Conservation (phyloP, 2,113 vertebrate species). For the Conger conger region DNA sequence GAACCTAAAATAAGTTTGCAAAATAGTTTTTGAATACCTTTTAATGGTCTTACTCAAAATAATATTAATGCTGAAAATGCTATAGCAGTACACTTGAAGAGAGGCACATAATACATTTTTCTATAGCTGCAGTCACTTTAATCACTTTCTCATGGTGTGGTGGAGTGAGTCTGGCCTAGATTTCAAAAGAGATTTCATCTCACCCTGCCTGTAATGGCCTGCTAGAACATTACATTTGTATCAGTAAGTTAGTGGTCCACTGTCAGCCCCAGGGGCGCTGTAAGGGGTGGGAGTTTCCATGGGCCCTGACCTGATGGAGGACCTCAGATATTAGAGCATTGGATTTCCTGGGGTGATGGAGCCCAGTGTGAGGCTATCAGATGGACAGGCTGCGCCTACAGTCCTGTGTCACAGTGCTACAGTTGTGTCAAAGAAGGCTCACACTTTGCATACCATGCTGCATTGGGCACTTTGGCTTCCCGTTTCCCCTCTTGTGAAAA, state of each 20-base stretch:
- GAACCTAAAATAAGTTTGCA: neutral
- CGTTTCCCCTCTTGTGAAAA: conserved; percentile 14
- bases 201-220: neutral
- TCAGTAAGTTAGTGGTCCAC: neutral
- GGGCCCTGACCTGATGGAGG: too few relatives aligned
- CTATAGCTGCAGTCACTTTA: neutral
- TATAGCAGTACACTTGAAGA: neutral
- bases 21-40: neutral
- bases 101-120: neutral
- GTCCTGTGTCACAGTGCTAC: neutral
- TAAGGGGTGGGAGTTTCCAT: too few relatives aligned
- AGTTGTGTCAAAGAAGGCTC: neutral
- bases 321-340: too few relatives aligned
- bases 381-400: neutral
- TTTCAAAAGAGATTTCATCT: conserved; percentile 12
- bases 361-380: conserved; percentile 5
- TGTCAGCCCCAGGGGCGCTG: neutral
- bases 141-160: neutral
- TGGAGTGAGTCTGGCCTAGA: neutral
- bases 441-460: neutral
- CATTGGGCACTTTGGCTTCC: neutral
- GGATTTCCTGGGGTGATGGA: too few relatives aligned
- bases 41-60: neutral
- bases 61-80: neutral
- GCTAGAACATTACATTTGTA: neutral